These are phyloP conservation scores for Cairina moschata DNA, from an alignment of 2,113 vertebrate species.

Conservation along the genomic window DNA sequence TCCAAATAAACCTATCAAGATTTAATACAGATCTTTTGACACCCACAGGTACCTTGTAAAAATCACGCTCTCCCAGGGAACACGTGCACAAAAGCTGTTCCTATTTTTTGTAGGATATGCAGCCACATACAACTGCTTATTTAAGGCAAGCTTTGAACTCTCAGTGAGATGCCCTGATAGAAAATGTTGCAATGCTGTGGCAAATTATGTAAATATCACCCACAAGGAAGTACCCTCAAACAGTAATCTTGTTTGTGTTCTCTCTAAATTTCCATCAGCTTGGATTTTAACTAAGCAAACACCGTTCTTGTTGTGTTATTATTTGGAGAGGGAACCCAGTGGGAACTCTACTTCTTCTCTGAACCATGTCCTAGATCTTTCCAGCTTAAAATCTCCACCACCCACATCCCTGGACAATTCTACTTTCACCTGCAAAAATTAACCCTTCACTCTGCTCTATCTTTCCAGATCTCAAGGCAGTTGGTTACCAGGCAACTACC, in stretches of 20 bases:
- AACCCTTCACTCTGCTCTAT: conserved; percentile 18
- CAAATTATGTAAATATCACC: conserved; percentile 48
- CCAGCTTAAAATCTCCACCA: not conserved
- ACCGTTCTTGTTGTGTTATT: not conserved
- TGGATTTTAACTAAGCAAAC: conserved; percentile 32
- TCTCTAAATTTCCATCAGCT: not conserved
- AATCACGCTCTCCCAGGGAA: not conserved
- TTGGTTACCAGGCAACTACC: conserved; percentile 41
- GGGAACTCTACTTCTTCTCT: not conserved
- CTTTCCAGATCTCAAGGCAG: conserved; percentile 28
- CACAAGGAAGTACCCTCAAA: conserved; percentile 6
- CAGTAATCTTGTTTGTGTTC: not conserved
- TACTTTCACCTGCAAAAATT: conserved; percentile 46
- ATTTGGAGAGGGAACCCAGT: not conserved
- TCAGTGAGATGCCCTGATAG: conserved; percentile 41
- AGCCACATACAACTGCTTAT: not conserved
- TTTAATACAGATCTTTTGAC: not conserved
- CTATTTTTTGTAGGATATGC: not conserved
- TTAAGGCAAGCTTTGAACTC: conserved; percentile 44
- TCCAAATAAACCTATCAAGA: not conserved
- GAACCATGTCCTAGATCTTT: not conserved
- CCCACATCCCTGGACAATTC: not conserved
- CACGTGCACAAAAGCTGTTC: not conserved
- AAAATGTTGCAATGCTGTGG: conserved; percentile 27
- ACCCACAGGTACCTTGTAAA: not conserved